Evolutionary conservation across 2,888 invertebrate genomes (phyloP).

Genomic region (Andrena praecox): DNA sequence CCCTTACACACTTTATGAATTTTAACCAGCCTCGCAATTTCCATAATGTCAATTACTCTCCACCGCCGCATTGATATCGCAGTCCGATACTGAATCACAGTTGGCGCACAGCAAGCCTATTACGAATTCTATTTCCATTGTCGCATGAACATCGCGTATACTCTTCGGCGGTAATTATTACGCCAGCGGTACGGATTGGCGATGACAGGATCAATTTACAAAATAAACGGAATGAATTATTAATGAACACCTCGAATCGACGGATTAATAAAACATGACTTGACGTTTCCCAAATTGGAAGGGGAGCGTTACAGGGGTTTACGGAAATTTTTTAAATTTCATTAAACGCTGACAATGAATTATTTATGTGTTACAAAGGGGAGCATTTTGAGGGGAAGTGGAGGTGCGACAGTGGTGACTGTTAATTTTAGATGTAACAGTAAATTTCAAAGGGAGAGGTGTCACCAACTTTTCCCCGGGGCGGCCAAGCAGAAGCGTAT

Average conservation of each 20-base stretch:
- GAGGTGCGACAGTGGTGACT: not conserved
- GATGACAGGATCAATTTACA: not conserved
- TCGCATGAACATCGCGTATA: not conserved
- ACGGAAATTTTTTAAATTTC: not conserved
- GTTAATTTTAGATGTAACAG: not conserved
- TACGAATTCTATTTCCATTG: not conserved
- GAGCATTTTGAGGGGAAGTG: not conserved
- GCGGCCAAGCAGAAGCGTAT: not conserved
- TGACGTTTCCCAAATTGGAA: not conserved
- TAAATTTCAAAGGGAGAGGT: not conserved
- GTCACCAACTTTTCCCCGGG: not conserved
- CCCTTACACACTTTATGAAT: not conserved
- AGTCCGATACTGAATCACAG: not conserved
- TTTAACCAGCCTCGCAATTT: not conserved
- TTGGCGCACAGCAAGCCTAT: not conserved
- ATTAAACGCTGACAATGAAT: not conserved
- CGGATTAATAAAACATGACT: conserved; percentile 17
- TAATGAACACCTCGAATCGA: conserved; percentile 7
- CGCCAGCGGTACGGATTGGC: not conserved
- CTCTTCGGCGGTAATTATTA: not conserved
- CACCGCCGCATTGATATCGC: not conserved
- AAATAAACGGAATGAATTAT: conserved; percentile 16
- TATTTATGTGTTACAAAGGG: not conserved
- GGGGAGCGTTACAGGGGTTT: not conserved
- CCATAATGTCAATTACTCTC: not conserved